Percentiles rank a stretch among this genome's conserved stretches.
These are phyloP conservation scores for Gymnogyps californianus DNA, from an alignment of 2,113 vertebrate genomes.

Conservation along the genomic window DNA sequence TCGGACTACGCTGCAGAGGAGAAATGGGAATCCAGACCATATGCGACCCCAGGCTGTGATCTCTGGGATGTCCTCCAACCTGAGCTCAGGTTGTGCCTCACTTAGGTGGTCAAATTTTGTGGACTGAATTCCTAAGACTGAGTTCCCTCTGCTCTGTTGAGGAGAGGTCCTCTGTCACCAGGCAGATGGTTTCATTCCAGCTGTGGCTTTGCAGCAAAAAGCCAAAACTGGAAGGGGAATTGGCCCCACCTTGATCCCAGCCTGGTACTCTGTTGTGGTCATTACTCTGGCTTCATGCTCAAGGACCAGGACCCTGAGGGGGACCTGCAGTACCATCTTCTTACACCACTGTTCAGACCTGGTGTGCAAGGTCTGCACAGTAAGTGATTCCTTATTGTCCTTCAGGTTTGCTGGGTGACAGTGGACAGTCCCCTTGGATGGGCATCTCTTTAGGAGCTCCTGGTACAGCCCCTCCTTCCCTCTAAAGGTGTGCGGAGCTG, in stretches of 20 bases:
- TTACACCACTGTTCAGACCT: background rate
- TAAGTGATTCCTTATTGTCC: background rate
- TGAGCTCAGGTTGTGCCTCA: background rate
- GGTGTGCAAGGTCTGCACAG: background rate
- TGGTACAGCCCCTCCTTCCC: background rate
- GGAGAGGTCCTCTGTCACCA: background rate
- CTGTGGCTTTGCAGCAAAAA: background rate
- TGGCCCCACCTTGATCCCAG: background rate
- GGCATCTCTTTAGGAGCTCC: background rate
- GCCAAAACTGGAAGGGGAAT: background rate
- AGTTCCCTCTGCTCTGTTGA: background rate
- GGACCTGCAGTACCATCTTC: background rate
- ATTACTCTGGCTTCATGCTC: background rate
- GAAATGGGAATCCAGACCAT: background rate
- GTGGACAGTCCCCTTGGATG: background rate
- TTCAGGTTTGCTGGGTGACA: background rate
- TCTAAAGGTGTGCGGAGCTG: background rate
- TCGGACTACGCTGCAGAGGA: background rate
- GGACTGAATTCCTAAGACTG: background rate
- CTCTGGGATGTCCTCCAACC: background rate
- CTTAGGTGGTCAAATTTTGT: background rate
- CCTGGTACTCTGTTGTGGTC: background rate
- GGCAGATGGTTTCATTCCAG: background rate
- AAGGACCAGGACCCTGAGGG: background rate
- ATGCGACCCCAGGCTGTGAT: background rate